Conservation (phyloP, 2,888 invertebrate species). For the Adelphocoris suturalis region DNA sequence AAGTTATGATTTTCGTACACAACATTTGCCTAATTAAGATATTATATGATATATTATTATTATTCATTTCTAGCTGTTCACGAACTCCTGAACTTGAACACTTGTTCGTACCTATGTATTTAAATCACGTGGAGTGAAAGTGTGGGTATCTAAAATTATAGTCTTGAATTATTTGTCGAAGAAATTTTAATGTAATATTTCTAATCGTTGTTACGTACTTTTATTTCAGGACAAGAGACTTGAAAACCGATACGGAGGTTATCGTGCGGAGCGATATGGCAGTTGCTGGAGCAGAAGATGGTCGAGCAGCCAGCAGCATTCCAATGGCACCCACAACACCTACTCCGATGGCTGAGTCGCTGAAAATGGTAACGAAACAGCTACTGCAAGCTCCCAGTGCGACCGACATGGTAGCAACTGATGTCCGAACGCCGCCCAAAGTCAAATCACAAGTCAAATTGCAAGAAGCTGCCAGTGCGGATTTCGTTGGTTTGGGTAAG, state of each 20-base stretch:
- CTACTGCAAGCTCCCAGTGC: slow-evolving; percentile 79
- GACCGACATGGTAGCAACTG: slow-evolving; percentile 80
- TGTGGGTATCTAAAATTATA: too few relatives aligned
- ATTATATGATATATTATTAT: too few relatives aligned
- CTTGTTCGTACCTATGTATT: too few relatives aligned
- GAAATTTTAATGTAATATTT: neutral
- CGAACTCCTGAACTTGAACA: too few relatives aligned
- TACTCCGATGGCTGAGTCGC: slow-evolving; percentile 81
- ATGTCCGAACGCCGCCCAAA: slow-evolving; percentile 84
- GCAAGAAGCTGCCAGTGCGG: slow-evolving; percentile 76
- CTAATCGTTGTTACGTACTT: neutral
- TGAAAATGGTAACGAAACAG: slow-evolving; percentile 82
- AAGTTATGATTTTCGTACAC: too few relatives aligned
- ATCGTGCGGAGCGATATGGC: slow-evolving; percentile 68
- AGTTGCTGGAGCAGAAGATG: slow-evolving; percentile 68
- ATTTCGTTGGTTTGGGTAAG: slow-evolving; percentile 76
- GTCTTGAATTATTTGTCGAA: too few relatives aligned
- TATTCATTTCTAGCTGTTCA: too few relatives aligned
- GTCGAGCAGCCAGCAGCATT: slow-evolving; percentile 63
- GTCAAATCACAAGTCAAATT: slow-evolving; percentile 80
- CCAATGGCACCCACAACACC: slow-evolving; percentile 73
- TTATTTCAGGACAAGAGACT: slow-evolving; percentile 73
- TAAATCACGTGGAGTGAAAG: too few relatives aligned
- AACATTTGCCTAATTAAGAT: too few relatives aligned
- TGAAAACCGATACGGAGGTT: slow-evolving; percentile 74